Conservation (phyloP, 2,888 invertebrate species). For the Zhuqinia jingwanae region DNA sequence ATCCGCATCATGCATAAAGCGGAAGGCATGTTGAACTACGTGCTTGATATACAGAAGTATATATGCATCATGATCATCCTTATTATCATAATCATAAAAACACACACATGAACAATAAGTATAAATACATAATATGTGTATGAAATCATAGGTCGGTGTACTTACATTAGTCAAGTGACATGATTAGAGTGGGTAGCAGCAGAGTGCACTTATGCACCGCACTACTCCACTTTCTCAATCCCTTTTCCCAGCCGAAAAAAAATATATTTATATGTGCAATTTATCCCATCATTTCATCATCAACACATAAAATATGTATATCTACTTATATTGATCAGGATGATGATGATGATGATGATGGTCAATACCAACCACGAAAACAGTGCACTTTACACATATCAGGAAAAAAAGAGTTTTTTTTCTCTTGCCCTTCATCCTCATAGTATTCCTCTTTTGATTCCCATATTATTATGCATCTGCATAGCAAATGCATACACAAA, state of each 20-base stretch:
- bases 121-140: neutral
- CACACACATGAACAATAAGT: neutral
- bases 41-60: too few species aligned
- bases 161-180: slow-evolving; percentile 17
- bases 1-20: too few species aligned
- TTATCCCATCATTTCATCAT: slow-evolving; percentile 9
- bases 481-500: too few species aligned
- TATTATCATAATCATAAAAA: neutral
- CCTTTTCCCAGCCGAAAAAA: neutral
- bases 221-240: slow-evolving; percentile 40
- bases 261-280: neutral
- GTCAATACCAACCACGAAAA: neutral
- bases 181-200: slow-evolving; percentile 9
- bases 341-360: neutral
- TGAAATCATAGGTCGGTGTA: too few species aligned
- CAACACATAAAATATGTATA: too few species aligned
- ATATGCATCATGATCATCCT: too few species aligned
- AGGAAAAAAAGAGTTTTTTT: neutral
- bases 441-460: neutral
- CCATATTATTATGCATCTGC: too few species aligned
- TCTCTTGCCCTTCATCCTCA: neutral
- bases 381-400: neutral
- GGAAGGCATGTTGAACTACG: too few species aligned
- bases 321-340: too few species aligned
- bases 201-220: slow-evolving; percentile 36